These are phyloP conservation scores for Orthosia gracilis DNA, from an alignment of 2,888 invertebrate genomes.

Conservation along the genomic window DNA sequence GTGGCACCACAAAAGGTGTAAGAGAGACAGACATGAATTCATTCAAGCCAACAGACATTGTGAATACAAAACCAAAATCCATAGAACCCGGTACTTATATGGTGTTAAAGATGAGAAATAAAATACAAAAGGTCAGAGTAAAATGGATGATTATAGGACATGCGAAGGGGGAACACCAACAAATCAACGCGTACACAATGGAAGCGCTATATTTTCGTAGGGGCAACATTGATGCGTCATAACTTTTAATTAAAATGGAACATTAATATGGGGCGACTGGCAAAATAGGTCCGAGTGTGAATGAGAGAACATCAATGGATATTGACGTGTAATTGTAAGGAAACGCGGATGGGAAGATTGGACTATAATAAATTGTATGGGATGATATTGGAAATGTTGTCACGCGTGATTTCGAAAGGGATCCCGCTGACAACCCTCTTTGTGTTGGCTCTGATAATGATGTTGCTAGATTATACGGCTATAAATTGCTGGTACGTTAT, in stretches of 20 bases:
- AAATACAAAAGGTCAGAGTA: slow-evolving; percentile 71
- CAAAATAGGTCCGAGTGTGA: slow-evolving; percentile 74
- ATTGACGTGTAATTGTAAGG: slow-evolving; percentile 85
- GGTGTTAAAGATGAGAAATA: slow-evolving; percentile 50
- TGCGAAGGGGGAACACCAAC: slow-evolving; percentile 82
- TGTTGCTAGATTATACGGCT: slow-evolving; percentile 53
- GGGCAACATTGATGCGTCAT: slow-evolving; percentile 86
- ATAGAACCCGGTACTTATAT: slow-evolving; percentile 66
- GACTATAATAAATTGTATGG: slow-evolving; percentile 76
- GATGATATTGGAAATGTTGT: slow-evolving; percentile 79
- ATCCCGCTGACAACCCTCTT: slow-evolving; percentile 70
- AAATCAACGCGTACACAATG: slow-evolving; percentile 83
- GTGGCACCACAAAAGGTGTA: slow-evolving; percentile 81
- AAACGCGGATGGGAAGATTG: slow-evolving; percentile 73
- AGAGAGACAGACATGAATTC: slow-evolving; percentile 78
- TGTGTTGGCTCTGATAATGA: slow-evolving; percentile 64
- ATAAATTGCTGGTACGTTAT: slow-evolving; percentile 47
- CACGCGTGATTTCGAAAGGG: slow-evolving; percentile 75
- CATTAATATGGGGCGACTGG: slow-evolving; percentile 82
- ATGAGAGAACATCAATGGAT: slow-evolving; percentile 75
- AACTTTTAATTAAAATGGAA: slow-evolving; percentile 89
- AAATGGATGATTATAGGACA: slow-evolving; percentile 77
- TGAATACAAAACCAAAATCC: slow-evolving; percentile 66
- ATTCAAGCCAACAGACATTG: slow-evolving; percentile 85
- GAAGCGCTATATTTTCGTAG: slow-evolving; percentile 76